Conservation (phyloP, 2,888 invertebrate species). For the Scotopteryx bipunctaria region DNA sequence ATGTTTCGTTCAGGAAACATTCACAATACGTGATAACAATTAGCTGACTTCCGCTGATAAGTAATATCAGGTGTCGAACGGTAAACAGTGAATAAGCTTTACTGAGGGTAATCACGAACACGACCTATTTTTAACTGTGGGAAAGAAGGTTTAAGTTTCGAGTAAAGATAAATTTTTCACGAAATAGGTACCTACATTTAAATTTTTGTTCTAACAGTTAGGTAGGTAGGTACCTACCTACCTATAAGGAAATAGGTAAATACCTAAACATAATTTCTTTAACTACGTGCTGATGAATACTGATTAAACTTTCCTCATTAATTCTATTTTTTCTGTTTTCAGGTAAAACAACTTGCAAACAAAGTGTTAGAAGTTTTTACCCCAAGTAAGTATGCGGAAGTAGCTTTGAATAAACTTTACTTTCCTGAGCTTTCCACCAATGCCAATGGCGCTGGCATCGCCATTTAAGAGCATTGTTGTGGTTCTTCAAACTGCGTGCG, state of each 20-base stretch:
- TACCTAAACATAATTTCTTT: too few species aligned
- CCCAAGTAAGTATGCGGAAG: slow-evolving; percentile 23
- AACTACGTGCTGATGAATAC: too few species aligned
- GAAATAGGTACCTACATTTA: too few species aligned
- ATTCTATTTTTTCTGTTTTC: slow-evolving; percentile 21
- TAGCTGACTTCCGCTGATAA: slow-evolving; percentile 25
- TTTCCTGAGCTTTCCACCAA: slow-evolving; percentile 39
- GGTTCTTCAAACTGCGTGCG: slow-evolving; percentile 42
- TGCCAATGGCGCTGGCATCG: slow-evolving; percentile 48
- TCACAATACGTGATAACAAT: slow-evolving; percentile 25
- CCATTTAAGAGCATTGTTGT: slow-evolving; percentile 2
- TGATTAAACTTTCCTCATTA: too few species aligned
- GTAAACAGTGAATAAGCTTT: slow-evolving; percentile 10
- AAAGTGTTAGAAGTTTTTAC: neutral
- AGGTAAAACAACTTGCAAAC: slow-evolving; percentile 24
- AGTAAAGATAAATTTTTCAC: too few species aligned
- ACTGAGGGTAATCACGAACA: neutral
- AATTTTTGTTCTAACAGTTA: neutral
- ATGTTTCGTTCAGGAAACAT: slow-evolving; percentile 29
- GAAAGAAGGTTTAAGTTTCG: too few species aligned
- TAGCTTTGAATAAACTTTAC: slow-evolving; percentile 46
- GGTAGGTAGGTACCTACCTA: too few species aligned
- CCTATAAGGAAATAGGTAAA: too few species aligned
- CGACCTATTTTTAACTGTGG: too few species aligned
- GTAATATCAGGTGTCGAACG: slow-evolving; percentile 18